Evolutionary conservation across 1,140 invertebrate genomes (phyloP), one percentile per base, ranked within the genome.

Genomic region (Parasteatoda tepidariorum): DNA sequence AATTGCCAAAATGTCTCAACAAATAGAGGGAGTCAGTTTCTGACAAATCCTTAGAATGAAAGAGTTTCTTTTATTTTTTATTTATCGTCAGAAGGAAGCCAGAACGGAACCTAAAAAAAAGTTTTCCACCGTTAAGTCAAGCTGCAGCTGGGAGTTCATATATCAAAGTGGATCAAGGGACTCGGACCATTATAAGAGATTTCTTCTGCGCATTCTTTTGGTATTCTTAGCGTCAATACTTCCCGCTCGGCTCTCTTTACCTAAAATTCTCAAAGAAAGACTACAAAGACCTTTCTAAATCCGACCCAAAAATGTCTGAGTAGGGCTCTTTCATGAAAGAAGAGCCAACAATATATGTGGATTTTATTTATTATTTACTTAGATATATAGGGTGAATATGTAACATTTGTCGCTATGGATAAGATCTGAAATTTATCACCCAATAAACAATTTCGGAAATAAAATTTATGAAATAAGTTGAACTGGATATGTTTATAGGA

Each of bases 121-220:
- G 57, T n/a, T 22, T 57, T n/a, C 24, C n/a, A 9, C 3, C 9
- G 18, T 26, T 38, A 75, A 75, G 73, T 62, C 73, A 38, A 33
- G 30, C 22, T 30, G 7, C 41, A 30, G 41, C n/a, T 24, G 62
- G 28, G 73, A 75, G 57, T 62, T 62, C 73, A 75, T 75, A 75
- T 62, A 75, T 75, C 73, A 75, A 75, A 75, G 73, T 13, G 73
- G 73, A 75, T 75, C 73, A 75, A 22, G 28, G 7, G n/a, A 31
- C 24, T 62, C 33, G n/a, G 34, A 62, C 30, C 73, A 75, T 75
- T 75, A 75, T 75, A 62, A 41, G 30, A 62, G 57, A 75, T 62
- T 62, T 61, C 55, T n/a, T 57, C 33, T 73, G 30, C 22, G 24
- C 28, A 3, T 55, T 28, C 68, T 71, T 54, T 38, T 11, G 30